These are phyloP conservation scores for Euproctis similis DNA, from an alignment of 2,888 invertebrate species.

Conservation along the genomic window DNA sequence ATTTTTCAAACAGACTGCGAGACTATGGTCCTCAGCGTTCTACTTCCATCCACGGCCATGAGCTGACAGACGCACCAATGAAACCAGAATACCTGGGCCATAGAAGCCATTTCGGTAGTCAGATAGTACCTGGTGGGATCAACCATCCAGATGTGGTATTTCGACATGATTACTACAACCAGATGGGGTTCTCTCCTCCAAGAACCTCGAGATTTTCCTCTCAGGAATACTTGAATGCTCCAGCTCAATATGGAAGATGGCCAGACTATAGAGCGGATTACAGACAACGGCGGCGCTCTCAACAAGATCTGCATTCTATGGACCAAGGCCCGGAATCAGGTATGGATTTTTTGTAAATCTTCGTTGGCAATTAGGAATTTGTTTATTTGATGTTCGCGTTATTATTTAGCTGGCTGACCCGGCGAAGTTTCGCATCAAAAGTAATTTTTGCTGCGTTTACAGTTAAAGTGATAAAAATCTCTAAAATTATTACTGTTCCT, in stretches of 20 bases:
- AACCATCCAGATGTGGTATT: constrained; percentile 66
- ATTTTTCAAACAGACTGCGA: constrained; percentile 55
- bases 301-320: constrained; percentile 65
- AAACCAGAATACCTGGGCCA: constrained; percentile 61
- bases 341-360: constrained; percentile 20
- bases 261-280: constrained; percentile 63
- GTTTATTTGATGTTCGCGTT: no score
- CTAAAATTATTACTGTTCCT: no score
- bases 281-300: constrained; percentile 62
- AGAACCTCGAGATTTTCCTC: constrained; percentile 65
- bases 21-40: constrained; percentile 66
- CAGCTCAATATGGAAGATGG: constrained; percentile 61
- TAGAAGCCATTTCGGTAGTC: constrained; percentile 56
- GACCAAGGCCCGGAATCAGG: constrained; percentile 66
- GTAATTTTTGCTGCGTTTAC: no score
- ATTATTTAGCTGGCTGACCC: no score
- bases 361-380: no score
- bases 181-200: constrained; percentile 57
- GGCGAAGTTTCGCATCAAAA: no score
- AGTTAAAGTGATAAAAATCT: no score
- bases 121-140: constrained; percentile 53
- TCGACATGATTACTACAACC: constrained; percentile 59
- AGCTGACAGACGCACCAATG: constrained; percentile 58
- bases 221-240: constrained; percentile 67
- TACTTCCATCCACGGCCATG: constrained; percentile 67